Conservation (phyloP, 2,888 invertebrate genomes). For the Epirrhoe alternata region DNA sequence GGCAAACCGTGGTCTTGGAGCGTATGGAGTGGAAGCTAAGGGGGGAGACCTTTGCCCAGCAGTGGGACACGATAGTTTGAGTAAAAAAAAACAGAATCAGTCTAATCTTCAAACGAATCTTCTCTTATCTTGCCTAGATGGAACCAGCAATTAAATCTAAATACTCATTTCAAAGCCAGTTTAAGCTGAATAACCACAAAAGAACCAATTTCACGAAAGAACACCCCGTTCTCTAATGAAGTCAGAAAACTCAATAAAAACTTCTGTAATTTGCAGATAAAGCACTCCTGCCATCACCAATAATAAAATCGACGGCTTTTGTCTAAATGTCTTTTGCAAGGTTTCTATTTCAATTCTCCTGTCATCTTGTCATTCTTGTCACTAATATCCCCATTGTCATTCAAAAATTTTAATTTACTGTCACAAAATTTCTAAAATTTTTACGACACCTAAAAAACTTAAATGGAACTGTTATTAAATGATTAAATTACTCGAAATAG, state of each 20-base stretch:
- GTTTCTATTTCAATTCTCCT: slow-evolving; percentile 24
- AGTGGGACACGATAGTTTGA: too few relatives aligned
- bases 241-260: slow-evolving; percentile 39
- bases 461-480: too few relatives aligned
- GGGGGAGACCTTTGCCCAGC: too few relatives aligned
- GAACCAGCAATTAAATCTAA: not conserved
- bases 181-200: not conserved
- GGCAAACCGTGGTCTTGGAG: too few relatives aligned
- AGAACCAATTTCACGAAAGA: slow-evolving; percentile 10
- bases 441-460: too few relatives aligned
- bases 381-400: too few relatives aligned
- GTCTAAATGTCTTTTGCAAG: slow-evolving; percentile 42
- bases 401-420: too few relatives aligned
- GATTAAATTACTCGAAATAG: not conserved
- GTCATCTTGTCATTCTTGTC: slow-evolving; percentile 4
- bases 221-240: slow-evolving; percentile 31
- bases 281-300: slow-evolving; percentile 40
- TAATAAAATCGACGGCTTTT: slow-evolving; percentile 46
- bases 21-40: too few relatives aligned
- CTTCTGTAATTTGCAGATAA: slow-evolving; percentile 37
- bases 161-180: slow-evolving; percentile 5
- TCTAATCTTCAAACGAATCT: too few relatives aligned
- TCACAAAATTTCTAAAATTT: too few relatives aligned
- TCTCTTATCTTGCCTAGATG: too few relatives aligned
- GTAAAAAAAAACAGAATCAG: too few relatives aligned